Conservation (phyloP, 2,113 vertebrate genomes). For the Lathamus discolor region DNA sequence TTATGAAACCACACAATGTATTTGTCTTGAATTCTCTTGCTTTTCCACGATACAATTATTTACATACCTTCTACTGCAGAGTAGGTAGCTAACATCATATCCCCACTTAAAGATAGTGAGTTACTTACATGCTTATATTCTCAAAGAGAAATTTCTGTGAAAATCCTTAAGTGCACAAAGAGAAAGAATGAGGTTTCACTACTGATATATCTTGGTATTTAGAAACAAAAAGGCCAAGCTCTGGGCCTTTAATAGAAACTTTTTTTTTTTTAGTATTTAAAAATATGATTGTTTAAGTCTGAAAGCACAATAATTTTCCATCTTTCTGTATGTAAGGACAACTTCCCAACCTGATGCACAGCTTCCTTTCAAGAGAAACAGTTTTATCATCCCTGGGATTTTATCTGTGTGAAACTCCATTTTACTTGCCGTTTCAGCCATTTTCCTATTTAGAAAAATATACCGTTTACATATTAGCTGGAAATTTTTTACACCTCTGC, state of each 20-base stretch:
- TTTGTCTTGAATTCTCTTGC: background rate
- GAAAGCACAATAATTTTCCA: background rate
- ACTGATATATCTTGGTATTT: background rate
- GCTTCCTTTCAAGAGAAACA: background rate
- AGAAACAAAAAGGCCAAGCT: background rate
- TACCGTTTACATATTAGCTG: background rate
- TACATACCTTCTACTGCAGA: background rate
- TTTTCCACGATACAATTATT: background rate
- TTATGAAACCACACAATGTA: background rate
- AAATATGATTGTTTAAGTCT: background rate
- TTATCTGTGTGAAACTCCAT: background rate
- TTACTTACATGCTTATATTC: background rate
- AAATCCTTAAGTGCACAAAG: background rate
- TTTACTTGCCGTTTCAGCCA: conserved; percentile 24
- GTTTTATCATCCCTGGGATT: background rate
- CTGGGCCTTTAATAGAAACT: background rate
- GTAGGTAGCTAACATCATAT: background rate
- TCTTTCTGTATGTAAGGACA: background rate
- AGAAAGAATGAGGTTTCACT: background rate
- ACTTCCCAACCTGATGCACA: background rate
- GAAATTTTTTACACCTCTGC: background rate
- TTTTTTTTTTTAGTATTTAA: background rate
- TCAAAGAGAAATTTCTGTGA: background rate
- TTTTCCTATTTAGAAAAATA: background rate
- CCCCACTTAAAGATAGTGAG: background rate